A percentile compares a stretch with the other conserved stretches of the same genome.
Conservation (phyloP, 2,113 vertebrate genomes). For the Dromaius novaehollandiae region DNA sequence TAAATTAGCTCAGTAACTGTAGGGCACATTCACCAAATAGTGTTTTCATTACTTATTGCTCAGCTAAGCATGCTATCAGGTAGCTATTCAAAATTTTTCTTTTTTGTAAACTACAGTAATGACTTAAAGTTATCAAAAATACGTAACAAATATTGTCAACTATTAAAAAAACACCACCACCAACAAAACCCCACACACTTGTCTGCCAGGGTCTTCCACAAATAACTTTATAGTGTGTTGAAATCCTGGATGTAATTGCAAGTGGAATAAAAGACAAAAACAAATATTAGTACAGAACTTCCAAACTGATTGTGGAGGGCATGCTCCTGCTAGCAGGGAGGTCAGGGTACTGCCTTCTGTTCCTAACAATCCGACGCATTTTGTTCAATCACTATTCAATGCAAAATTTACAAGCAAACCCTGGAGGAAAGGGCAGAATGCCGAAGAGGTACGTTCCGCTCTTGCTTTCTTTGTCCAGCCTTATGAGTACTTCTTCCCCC, state of each 20-base stretch:
- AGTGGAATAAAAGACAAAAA: background rate
- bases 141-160: background rate
- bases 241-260: background rate
- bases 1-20: background rate
- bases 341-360: background rate
- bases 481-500: background rate
- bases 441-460: background rate
- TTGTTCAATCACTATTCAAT: background rate
- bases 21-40: background rate
- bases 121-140: background rate
- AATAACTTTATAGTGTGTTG: background rate
- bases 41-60: background rate
- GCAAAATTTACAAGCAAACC: background rate
- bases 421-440: background rate
- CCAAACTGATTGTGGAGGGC: background rate
- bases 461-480: background rate
- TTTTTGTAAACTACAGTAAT: background rate
- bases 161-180: background rate
- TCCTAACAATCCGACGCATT: background rate
- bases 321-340: background rate
- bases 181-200: no score
- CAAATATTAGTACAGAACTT: background rate
- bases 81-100: background rate
- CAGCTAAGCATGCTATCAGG: background rate
- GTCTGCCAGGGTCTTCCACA: background rate